Evolutionary conservation across 1,140 invertebrate species (phyloP), one percentile per base, ranked within the genome.

Genomic region (Lordiphosa clarofinis): DNA sequence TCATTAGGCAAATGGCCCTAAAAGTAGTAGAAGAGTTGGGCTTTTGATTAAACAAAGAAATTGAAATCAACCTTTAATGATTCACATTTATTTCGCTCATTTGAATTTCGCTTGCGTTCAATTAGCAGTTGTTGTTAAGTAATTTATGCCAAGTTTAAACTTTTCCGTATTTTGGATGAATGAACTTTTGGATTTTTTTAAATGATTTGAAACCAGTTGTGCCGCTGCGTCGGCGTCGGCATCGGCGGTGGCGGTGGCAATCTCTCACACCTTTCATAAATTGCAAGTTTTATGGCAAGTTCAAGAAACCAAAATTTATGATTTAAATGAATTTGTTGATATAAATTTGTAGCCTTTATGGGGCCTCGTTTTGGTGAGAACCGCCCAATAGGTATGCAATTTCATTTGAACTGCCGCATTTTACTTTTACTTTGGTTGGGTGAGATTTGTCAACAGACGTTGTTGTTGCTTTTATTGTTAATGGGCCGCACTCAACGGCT

Each of bases 111-210:
- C 42, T 74, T 56, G 48, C 65, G 42, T 42, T 37, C 64, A 67
- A 67, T 67, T 67, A 67, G 59, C 60, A 71, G 71, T 62, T 76
- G 24, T 28, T 39, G 65, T 46, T 46, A 67, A 64, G 59, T 62
- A 78, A 84, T 84, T 84, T 84, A 84, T 84, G 78, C 78, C 78
- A 73, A 84, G 78, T 70, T 84, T 84, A 63, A 84, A 84, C 78
- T 84, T 78, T 84, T 84, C 78, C 78, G 78, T 84, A 84, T 84
- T 84, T 78, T 84, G 78, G 78, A 66, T 75, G 78, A 84, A 84
- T 84, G 78, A 84, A 84, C 78, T 78, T 64, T 74, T 38, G 60
- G 24, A 28, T 28, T 28, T 60, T 58, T 46, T 7, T 5, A 37
- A 50, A 28, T 28, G 47, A 70, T 37, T 36, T 52, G 53, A 82